Evolutionary conservation across 2,797 vertebrate species (phyloP).

Genomic region (Ateles fusciceps): DNA sequence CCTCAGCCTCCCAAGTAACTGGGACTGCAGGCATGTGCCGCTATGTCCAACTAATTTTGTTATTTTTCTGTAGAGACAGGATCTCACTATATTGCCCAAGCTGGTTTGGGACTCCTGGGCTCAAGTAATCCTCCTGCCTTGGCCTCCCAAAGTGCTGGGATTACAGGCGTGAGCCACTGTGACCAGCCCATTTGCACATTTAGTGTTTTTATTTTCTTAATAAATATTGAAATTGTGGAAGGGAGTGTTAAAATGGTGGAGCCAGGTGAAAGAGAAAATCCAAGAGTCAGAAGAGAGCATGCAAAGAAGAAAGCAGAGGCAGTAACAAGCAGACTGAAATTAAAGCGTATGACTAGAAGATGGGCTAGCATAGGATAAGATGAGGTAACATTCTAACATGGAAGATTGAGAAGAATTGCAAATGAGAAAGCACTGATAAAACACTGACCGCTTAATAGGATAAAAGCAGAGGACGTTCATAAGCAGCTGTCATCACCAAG

Average conservation of each 20-base stretch:
- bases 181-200: neutral
- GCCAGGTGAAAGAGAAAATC: neutral
- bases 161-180: neutral
- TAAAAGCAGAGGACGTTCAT: rapidly evolving
- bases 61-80: neutral
- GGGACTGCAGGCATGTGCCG: too few relatives aligned
- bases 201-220: neutral
- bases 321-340: rapidly evolving
- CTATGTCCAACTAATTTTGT: neutral
- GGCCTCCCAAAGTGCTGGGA: neutral
- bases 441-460: rapidly evolving
- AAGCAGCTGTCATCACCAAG: neutral
- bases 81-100: neutral
- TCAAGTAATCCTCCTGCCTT: neutral
- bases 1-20: neutral
- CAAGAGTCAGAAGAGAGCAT: rapidly evolving
- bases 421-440: neutral
- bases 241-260: neutral
- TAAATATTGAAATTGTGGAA: rapidly evolving
- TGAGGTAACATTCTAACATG: neutral
- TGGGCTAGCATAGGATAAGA: neutral
- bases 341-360: too few relatives aligned
- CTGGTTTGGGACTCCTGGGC: neutral
- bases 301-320: neutral
- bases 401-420: neutral